Evolutionary conservation across 2,797 vertebrate species (phyloP).

Genomic region (Odontamblyopus lacepedii): DNA sequence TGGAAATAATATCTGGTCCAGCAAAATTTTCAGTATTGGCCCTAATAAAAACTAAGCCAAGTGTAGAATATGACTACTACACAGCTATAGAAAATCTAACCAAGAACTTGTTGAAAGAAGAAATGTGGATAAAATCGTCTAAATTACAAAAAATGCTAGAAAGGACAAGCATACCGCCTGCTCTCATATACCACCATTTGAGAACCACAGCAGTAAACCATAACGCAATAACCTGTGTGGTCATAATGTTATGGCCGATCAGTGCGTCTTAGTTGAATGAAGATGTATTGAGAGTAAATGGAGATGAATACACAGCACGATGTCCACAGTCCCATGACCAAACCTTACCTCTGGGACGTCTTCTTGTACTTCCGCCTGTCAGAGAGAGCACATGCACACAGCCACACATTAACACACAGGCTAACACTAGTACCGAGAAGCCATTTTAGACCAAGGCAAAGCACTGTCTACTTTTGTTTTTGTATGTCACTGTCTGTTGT

Average conservation of each 20-base stretch:
- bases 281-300: not conserved
- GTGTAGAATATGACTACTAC: not conserved
- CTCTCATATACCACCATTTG: no score
- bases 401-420: slow-evolving; percentile 27
- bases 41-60: not conserved
- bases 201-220: not conserved
- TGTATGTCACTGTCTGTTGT: no score
- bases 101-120: no score
- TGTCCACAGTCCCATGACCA: slow-evolving; percentile 50
- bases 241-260: slow-evolving; percentile 5
- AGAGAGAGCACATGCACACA: slow-evolving; percentile 59
- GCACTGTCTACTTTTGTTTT: not conserved
- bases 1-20: no score
- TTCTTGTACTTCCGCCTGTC: slow-evolving; percentile 98
- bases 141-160: no score
- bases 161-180: no score
- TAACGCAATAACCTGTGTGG: not conserved
- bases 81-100: no score
- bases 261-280: not conserved
- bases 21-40: no score
- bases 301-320: slow-evolving; percentile 11
- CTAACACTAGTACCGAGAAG: not conserved
- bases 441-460: not conserved
- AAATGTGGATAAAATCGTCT: no score
- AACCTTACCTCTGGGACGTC: slow-evolving; percentile 97